A percentile compares a stretch with the other conserved stretches of the same genome.
Conservation (phyloP, 2,888 invertebrate species). For the Philopedon plagiatum region DNA sequence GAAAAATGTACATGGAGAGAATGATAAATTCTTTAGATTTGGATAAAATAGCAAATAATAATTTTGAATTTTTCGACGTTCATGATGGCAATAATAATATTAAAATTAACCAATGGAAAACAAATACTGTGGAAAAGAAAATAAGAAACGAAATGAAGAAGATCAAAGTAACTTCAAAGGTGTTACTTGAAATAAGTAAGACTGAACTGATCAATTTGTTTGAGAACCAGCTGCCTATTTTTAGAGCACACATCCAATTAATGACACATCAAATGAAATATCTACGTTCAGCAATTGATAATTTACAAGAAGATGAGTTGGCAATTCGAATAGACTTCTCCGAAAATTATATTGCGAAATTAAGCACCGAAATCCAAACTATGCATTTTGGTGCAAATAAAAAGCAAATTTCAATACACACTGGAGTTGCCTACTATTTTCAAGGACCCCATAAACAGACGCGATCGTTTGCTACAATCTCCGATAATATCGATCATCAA, state of each 20-base stretch:
- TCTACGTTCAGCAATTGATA: background rate
- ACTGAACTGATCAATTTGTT: background rate
- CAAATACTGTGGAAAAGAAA: no score
- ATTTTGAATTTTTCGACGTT: background rate
- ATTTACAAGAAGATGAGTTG: slow-evolving; percentile 23
- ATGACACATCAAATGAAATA: background rate
- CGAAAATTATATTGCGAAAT: slow-evolving; percentile 40
- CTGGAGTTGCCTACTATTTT: slow-evolving; percentile 31
- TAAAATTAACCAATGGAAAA: background rate
- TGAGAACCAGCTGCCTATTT: background rate
- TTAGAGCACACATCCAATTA: background rate
- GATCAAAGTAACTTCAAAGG: background rate
- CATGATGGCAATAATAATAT: background rate
- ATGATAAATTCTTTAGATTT: no score
- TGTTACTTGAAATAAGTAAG: background rate
- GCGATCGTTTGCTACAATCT: slow-evolving; percentile 27
- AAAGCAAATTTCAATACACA: slow-evolving; percentile 40
- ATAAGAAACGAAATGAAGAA: background rate
- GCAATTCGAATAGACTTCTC: slow-evolving; percentile 39
- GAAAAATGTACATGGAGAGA: no score
- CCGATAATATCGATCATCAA: slow-evolving; percentile 44
- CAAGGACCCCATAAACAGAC: background rate
- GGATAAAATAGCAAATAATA: background rate
- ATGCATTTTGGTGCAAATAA: slow-evolving; percentile 44
- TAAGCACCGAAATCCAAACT: slow-evolving; percentile 33